Percentiles rank a stretch among this genome's conserved stretches.
phyloP scores from a whole-genome alignment of 2,888 invertebrate genomes.

The Tenthredo amoena region DNA sequence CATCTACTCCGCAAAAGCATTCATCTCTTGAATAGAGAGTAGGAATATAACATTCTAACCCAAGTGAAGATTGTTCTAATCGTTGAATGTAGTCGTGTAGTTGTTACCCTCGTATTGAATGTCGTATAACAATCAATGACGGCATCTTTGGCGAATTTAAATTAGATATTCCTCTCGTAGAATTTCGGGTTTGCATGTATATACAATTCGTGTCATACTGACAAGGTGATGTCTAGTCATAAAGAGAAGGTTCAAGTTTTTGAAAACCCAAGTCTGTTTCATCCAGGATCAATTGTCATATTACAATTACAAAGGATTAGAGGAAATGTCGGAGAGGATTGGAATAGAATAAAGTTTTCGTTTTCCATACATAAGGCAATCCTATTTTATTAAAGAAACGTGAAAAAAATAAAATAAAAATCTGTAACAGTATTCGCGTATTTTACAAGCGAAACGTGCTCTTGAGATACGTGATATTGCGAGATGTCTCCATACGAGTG shows the following conservation, averaged over 20 bases:
- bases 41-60: background rate
- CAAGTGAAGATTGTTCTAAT: background rate
- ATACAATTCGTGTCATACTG: background rate
- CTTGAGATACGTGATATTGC: background rate
- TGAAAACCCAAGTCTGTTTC: background rate
- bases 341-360: background rate
- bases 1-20: background rate
- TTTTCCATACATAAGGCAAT: background rate
- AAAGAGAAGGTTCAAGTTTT: background rate
- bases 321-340: background rate
- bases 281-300: background rate
- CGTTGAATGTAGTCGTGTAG: background rate
- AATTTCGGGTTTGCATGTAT: background rate
- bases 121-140: background rate
- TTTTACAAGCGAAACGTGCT: slow-evolving; percentile 7
- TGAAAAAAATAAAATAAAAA: background rate
- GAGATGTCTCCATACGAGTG: slow-evolving; percentile 9
- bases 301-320: background rate
- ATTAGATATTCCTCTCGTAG: background rate
- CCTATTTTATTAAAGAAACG: background rate
- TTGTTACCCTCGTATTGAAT: background rate
- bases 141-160: background rate
- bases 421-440: background rate
- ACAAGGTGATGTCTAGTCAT: background rate
- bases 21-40: background rate